Base-by-base conservation (phyloP, 1,140 invertebrate genomes). In the Mamestra configurata region DNA sequence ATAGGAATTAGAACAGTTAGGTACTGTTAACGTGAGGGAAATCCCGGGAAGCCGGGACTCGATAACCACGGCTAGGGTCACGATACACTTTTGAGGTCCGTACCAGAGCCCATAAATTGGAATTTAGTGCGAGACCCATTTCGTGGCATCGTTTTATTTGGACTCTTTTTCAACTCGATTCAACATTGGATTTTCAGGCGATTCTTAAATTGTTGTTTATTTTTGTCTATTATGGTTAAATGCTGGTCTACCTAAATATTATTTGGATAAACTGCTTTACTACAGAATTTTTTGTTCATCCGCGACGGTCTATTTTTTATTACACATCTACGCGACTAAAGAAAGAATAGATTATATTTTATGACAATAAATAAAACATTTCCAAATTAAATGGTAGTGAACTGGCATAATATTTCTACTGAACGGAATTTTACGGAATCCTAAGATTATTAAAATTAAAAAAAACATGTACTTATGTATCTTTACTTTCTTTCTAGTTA, bases 91-190 rank as follows among this genome's bases (percentile, higher is more conserved):
- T 66, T n/a, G 64, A 46, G 20, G 64, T 43, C 37, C 64, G 37
- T 24, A 68, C 8, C 18, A 68, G 13, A 31, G 59, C 64, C 40
- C 64, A 68, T 68, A 68, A 68, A 68, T 68, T 68, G 64, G 64
- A 68, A 68, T 68, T 68, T 68, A 68, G 64, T 68, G 64, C 35
- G 37, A 10, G 37, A 64, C 64, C 64, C 40, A 68, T 68, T 43
- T 13, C 64, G 64, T 24, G 27, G 64, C 64, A 18, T 46, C 37
- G 18, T 68, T 68, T 68, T 68, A 46, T 68, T 46, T 43, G 6
- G 20, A 22, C 20, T 43, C 37, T 43, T 68, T 46, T 37, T 43
- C 22, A 40, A 66, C 15, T 27, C 46, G 18, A 13, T 24, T 11
- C 10, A 46, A 18, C 24, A n/a, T 68, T 15, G 27, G 37, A 68